phyloP scores from a whole-genome alignment of 2,113 vertebrate species.

The Aptenodytes patagonicus region DNA sequence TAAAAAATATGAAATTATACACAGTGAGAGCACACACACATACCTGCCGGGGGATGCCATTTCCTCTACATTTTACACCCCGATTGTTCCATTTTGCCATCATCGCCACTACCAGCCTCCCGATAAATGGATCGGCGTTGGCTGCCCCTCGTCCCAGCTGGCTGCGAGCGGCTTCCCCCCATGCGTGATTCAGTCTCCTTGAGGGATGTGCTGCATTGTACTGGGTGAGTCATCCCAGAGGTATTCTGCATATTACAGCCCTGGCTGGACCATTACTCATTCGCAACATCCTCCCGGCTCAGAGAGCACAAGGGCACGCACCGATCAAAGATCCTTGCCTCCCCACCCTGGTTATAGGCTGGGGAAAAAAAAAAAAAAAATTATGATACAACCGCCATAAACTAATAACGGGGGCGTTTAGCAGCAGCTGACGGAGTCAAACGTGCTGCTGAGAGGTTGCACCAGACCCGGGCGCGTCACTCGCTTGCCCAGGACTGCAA shows the following conservation, averaged over 20 bases:
- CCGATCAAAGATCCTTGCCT: slow-evolving; percentile 62
- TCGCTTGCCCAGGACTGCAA: background rate
- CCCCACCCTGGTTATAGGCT: background rate
- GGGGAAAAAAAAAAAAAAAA: background rate
- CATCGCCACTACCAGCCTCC: slow-evolving; percentile 48
- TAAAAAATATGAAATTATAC: accelerated
- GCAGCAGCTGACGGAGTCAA: background rate
- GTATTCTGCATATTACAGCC: slow-evolving; percentile 77
- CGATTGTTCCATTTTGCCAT: background rate
- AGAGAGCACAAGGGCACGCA: background rate
- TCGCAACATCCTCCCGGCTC: slow-evolving; percentile 70
- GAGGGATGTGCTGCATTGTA: slow-evolving; percentile 80
- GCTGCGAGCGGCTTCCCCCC: slow-evolving; percentile 64
- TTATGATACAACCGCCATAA: background rate
- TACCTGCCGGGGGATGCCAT: slow-evolving; percentile 80
- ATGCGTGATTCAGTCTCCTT: slow-evolving; percentile 82
- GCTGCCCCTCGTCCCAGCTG: slow-evolving; percentile 64
- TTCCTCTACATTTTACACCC: slow-evolving; percentile 69
- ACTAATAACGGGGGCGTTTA: background rate
- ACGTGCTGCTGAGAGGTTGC: background rate
- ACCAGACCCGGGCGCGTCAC: background rate
- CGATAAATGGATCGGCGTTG: slow-evolving; percentile 14
- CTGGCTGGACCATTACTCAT: slow-evolving; percentile 74
- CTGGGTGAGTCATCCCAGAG: slow-evolving; percentile 80
- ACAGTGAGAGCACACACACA: background rate